Evolutionary conservation across 1,140 invertebrate genomes (phyloP), one percentile per base, ranked within the genome.

Genomic region (Metaphire vulgaris): DNA sequence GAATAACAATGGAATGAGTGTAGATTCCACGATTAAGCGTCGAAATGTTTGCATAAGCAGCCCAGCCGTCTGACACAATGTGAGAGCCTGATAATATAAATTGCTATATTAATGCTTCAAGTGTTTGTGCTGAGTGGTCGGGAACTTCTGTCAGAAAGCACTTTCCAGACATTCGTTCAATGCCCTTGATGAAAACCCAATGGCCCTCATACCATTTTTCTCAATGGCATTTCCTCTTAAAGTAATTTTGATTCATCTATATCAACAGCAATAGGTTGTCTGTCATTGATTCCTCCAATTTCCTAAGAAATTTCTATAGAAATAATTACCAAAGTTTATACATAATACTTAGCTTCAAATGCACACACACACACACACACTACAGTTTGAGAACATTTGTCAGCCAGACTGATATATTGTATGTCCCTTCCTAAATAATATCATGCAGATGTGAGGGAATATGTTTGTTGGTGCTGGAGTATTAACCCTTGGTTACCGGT

Each of bases 161-260:
- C 28, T 69, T 69, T 14, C 67, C n/a, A 26, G 67, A 69, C 28
- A 28, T 6, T 26, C 67, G 2, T 69, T 69, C 67, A 6, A 69
- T 69, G 6, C n/a, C 67, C 6, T 26, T 26, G n/a, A n/a, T n/a
- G 28, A 69, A 69, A 6, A 69, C 67, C 67, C 67, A 69, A 26
- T 69, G 67, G n/a, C 67, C 67, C 2, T 69, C 67, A 69, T 26
- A 14, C n/a, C n/a, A 69, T 26, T 31, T 2, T 6, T 26, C 67
- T 14, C 67, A 26, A 31, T 69, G 67, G 30, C 28, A 69, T 26
- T 69, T 69, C 30, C 67, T 69, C 6, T 69, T 6, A 26, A 69
- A 69, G 67, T 69, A 69, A n/a, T 33, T 56, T 74, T 30, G n/a
- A 21, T 28, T 41, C 67, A 71, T 16, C 70, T 33, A 77, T 69